Evolutionary conservation across 1,140 invertebrate genomes (phyloP).

Genomic region (Drosophila sturtevanti): DNA sequence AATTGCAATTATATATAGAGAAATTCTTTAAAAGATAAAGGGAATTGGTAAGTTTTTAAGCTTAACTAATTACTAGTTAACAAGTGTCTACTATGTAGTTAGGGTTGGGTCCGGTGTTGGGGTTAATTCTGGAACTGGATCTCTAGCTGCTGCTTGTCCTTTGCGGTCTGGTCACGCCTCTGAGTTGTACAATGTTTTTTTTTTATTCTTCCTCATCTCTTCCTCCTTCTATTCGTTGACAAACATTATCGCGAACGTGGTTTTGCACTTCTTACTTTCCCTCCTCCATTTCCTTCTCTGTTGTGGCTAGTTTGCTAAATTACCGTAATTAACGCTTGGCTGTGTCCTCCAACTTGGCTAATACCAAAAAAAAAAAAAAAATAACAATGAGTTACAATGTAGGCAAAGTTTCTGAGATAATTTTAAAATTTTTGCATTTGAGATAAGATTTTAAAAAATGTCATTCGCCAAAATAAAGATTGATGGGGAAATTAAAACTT

Average conservation of each 20-base stretch:
- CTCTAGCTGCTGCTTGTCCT: conserved; percentile 12
- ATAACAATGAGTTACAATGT: conserved; percentile 52
- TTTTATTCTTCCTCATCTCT: conserved; percentile 4
- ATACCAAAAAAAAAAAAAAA: conserved; percentile 37
- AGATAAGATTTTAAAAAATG: background rate
- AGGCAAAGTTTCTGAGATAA: background rate
- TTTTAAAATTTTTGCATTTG: too few relatives aligned
- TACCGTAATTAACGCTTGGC: conserved; percentile 56
- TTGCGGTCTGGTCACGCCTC: conserved; percentile 46
- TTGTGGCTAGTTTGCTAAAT: conserved; percentile 54
- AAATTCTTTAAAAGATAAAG: background rate
- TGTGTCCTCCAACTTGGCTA: conserved; percentile 27
- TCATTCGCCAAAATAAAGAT: too few relatives aligned
- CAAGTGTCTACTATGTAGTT: conserved; percentile 44
- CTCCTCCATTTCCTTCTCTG: background rate
- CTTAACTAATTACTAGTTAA: conserved; percentile 47
- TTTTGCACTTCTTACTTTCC: conserved; percentile 5
- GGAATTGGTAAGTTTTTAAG: background rate
- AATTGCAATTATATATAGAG: background rate
- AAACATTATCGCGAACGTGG: conserved; percentile 58
- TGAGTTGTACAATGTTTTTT: conserved; percentile 20
- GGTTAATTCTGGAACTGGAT: background rate
- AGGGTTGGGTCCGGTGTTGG: background rate
- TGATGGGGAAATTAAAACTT: too few relatives aligned
- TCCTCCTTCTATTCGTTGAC: conserved; percentile 30